Evolutionary conservation across 2,113 vertebrate genomes (phyloP).

Genomic region (Isichthys henryi): DNA sequence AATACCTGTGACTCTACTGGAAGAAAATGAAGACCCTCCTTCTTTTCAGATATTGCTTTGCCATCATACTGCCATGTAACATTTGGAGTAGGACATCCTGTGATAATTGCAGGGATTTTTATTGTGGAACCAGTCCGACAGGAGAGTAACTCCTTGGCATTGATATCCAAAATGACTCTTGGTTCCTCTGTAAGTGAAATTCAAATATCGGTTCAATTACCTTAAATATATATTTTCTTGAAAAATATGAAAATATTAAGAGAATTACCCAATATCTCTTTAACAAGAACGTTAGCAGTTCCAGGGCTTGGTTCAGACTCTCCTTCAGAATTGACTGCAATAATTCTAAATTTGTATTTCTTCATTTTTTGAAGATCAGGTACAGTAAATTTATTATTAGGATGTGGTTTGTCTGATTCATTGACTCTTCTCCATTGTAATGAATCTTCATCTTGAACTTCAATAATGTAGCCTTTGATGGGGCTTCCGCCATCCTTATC

Average conservation of each 20-base stretch:
- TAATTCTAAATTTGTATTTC: constrained; percentile 88
- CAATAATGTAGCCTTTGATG: constrained; percentile 90
- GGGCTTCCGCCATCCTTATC: constrained; percentile 89
- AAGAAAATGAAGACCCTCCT: constrained; percentile 83
- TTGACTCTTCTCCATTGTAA: constrained; percentile 86
- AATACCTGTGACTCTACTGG: constrained; percentile 84
- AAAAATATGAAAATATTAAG: not conserved
- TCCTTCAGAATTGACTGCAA: constrained; percentile 87
- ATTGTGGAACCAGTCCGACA: constrained; percentile 76
- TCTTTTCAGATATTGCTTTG: constrained; percentile 74
- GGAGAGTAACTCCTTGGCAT: constrained; percentile 71
- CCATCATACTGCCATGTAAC: constrained; percentile 91
- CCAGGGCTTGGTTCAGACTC: constrained; percentile 85
- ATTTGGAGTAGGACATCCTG: constrained; percentile 80
- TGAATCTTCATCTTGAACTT: constrained; percentile 89
- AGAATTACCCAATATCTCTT: constrained; percentile 80
- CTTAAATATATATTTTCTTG: not conserved
- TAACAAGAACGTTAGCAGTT: constrained; percentile 72
- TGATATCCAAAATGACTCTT: constrained; percentile 72
- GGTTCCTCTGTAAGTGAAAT: constrained; percentile 72
- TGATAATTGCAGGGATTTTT: constrained; percentile 76
- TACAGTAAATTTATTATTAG: constrained; percentile 76
- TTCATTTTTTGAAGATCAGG: constrained; percentile 83
- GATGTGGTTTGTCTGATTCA: constrained; percentile 80
- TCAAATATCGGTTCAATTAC: not conserved